Evolutionary conservation across 2,888 invertebrate genomes (phyloP).

Genomic region (Cephus pulcher): DNA sequence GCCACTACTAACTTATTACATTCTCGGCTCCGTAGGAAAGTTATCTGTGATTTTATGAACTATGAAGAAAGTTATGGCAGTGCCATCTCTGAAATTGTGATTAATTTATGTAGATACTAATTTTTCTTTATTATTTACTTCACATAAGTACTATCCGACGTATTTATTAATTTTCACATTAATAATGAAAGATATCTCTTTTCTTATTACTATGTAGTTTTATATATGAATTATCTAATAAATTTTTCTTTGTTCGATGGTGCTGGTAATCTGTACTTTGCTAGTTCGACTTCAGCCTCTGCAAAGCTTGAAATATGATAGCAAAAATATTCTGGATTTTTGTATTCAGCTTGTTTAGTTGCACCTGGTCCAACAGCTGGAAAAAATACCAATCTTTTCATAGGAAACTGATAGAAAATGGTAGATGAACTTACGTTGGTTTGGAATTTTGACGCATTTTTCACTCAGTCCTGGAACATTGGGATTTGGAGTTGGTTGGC

Average conservation of each 20-base stretch:
- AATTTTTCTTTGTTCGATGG: slow-evolving; percentile 72
- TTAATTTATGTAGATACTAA: slow-evolving; percentile 13
- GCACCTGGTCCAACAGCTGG: slow-evolving; percentile 80
- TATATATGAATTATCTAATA: slow-evolving; percentile 33
- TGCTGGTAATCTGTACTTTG: slow-evolving; percentile 81
- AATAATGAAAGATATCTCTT: background rate
- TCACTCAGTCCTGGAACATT: slow-evolving; percentile 77
- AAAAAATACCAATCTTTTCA: slow-evolving; percentile 25
- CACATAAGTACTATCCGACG: background rate
- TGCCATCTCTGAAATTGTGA: background rate
- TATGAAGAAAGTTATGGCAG: background rate
- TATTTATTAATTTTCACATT: background rate
- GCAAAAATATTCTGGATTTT: slow-evolving; percentile 89
- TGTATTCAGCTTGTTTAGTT: slow-evolving; percentile 78
- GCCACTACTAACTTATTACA: background rate
- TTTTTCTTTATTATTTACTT: slow-evolving; percentile 23
- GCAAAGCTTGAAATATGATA: slow-evolving; percentile 82
- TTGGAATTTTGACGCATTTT: slow-evolving; percentile 52
- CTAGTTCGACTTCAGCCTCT: slow-evolving; percentile 89
- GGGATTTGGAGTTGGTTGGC: background rate
- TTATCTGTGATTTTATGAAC: background rate
- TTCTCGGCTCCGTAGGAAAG: background rate
- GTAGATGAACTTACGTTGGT: slow-evolving; percentile 43
- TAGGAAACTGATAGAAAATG: slow-evolving; percentile 5
- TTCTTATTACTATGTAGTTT: background rate